phyloP scores from a whole-genome alignment of 2,888 invertebrate genomes.

The Drosophila cracens region DNA sequence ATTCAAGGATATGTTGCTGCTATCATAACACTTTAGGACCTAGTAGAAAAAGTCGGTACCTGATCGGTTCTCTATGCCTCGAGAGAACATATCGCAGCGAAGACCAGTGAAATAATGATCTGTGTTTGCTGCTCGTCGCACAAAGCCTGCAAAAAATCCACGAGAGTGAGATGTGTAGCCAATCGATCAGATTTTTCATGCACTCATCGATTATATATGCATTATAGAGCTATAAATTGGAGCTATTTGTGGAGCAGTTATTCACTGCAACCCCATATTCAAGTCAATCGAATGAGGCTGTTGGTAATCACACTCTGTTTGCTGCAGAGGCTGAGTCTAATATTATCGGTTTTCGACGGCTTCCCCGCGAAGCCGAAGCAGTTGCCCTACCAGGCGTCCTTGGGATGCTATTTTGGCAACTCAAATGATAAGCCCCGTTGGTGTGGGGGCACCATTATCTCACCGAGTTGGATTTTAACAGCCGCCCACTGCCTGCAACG shows the following conservation, averaged over 20 bases:
- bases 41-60: too few species aligned
- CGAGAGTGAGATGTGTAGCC: not conserved
- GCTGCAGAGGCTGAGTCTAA: constrained; percentile 9
- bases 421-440: not conserved
- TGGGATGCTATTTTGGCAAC: constrained; percentile 32
- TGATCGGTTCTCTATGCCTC: too few species aligned
- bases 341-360: constrained; percentile 55
- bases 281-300: constrained; percentile 35
- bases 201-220: not conserved
- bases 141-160: not conserved
- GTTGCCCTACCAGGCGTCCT: constrained; percentile 57
- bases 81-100: not conserved
- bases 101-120: not conserved
- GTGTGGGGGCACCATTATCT: constrained; percentile 63
- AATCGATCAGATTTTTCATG: not conserved
- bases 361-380: constrained; percentile 23
- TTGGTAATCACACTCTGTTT: constrained; percentile 18
- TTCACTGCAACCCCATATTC: not conserved
- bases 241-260: constrained; percentile 14
- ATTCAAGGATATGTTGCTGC: too few species aligned
- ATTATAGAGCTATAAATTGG: constrained; percentile 19
- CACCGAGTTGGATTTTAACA: constrained; percentile 55
- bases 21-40: too few species aligned
- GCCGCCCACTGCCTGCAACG: constrained; percentile 63
- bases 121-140: not conserved